Evolutionary conservation across 1,140 invertebrate genomes (phyloP), one percentile per base, ranked within the genome.

Genomic region (Zaprionus capensis): DNA sequence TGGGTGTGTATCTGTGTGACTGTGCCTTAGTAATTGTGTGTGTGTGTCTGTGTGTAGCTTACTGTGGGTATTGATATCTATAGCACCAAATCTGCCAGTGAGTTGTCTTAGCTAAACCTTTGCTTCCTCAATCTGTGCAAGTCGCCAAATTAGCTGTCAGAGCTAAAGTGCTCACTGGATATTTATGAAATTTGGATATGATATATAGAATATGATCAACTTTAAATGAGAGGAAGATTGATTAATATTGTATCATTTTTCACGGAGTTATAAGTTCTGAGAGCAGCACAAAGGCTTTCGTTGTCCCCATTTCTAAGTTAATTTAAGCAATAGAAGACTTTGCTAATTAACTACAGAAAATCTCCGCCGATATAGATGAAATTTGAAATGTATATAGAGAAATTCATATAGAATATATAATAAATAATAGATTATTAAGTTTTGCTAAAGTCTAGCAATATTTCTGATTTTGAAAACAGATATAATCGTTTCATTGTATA

Each of bases 41-140:
- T 41, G 38, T 49, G 9, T 70, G 51, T 72, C 36, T 56, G 34
- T 51, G 26, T 49, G 34, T 71, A 11, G 55, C 34, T 53, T 51
- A 61, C 36, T 51, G 34, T 51, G 28, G 28, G 28, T 67, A n/a
- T 51, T 53, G 56, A 63, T 55, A 24, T 55, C 57, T 62, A 38
- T 38, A 5, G 28, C 71, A 57, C 31, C 63, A 63, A 70, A 58
- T 71, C 44, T 63, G 41, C 38, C 26, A 36, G 14, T 55, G 68
- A 41, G 38, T 41, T 17, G 41, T 34, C 41, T 7, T 17, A 17
- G 7, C n/a, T 9, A 2, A 46, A 20, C 6, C 41, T 38, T 15
- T 38, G 14, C 14, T 38, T 2, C 0, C 12, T 44, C 5, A 46
- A 46, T n/a, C 15, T 41, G 15, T 0, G n/a, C n/a, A 46, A 46